Base-by-base conservation (phyloP, 2,113 vertebrate species). In the Microtus richardsoni region DNA sequence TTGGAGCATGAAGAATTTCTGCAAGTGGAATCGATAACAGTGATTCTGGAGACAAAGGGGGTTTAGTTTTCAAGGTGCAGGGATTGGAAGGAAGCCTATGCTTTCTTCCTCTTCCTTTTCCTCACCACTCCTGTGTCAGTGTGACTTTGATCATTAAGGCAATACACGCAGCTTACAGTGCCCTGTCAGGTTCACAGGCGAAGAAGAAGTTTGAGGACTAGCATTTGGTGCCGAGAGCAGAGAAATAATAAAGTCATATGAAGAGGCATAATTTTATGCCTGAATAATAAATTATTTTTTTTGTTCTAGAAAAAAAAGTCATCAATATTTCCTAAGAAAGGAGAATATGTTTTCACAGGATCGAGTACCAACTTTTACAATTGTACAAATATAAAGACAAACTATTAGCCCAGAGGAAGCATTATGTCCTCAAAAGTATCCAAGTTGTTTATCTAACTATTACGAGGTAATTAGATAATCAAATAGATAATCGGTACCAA, bases 291-390 rank as follows among this genome's bases (percentile, higher is more conserved):
- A 89, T 10, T 58, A 58, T 21, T 52, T 58, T 64, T 87, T 74
- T 77, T 30, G 60, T 36, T 21, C 2, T 22, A 73, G 33, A 39
- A 96, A 33, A 83, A 39, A 84, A 89, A 71, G 39, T 49, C 14
- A 68, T 62, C 36, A 54, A 10, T 88, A 92, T 75, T 94, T 92
- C 39, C 95, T 36, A 95, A 89, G 30, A 52, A 95, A 82, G 10
- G 21, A 52, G 79, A 17, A 11, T 17, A n/a, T 19, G 49, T 62
- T 91, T 30, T 14, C 6, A 6, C 7, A 0, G 13, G 3, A 3
- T 36, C 16, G 4, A 4, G 14, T 47, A 28, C 89, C 1, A 87
- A 88, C 13, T 79, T 91, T 33, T 88, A 84, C 12, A 90, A 54
- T 54, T 62, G 0, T 0, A 80, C 47, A 58, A 28, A 92, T 41